Conservation (phyloP, 35 echinoderm and acorn worm species). For the Lytechinus variegatus region DNA sequence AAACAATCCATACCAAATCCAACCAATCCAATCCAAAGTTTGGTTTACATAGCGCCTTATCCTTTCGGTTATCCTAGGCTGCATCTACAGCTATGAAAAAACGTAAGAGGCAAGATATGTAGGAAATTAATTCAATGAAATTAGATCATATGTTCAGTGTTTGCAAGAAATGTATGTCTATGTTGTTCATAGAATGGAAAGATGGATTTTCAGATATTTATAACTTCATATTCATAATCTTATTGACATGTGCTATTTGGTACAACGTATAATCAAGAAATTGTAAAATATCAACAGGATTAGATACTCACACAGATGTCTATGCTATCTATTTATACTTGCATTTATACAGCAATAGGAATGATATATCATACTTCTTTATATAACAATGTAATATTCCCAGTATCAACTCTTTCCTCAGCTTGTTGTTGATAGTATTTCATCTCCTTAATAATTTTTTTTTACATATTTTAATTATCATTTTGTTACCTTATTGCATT, state of each 20-base stretch:
- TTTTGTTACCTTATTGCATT: too few species aligned
- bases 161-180: neutral
- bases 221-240: neutral
- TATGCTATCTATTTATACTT: conserved; percentile 13
- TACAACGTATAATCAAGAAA: neutral
- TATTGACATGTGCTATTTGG: neutral
- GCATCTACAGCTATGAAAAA: too few species aligned
- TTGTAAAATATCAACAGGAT: neutral
- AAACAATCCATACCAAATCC: too few species aligned
- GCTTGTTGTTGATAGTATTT: too few species aligned
- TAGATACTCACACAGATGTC: neutral
- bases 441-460: too few species aligned
- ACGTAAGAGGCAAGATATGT: neutral
- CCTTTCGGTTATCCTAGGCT: too few species aligned
- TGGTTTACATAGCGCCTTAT: too few species aligned
- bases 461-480: too few species aligned
- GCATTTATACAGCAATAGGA: neutral
- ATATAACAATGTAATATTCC: too few species aligned
- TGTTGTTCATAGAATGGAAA: neutral
- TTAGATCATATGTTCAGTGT: neutral
- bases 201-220: neutral
- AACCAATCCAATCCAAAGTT: too few species aligned
- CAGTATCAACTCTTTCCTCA: too few species aligned
- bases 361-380: neutral
- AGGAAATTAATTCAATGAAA: too few species aligned